Evolutionary conservation across 1,140 invertebrate species (phyloP).

Genomic region (Heliconius hewitsoni): DNA sequence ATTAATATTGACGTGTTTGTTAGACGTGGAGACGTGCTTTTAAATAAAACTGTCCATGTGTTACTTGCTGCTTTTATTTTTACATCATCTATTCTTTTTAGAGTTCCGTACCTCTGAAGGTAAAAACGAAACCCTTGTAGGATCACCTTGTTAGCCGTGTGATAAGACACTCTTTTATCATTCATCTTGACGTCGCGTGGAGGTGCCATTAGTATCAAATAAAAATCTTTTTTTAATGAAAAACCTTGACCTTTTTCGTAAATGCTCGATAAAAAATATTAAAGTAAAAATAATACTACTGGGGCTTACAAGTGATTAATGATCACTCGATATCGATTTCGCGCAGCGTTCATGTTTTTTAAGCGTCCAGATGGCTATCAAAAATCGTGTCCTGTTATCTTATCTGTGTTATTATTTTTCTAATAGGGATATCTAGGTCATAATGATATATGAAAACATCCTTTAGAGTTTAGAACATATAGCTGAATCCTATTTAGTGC

Average conservation of each 20-base stretch:
- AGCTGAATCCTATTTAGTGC: not conserved
- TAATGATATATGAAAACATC: not conserved
- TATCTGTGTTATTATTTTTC: not conserved
- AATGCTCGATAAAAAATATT: not conserved
- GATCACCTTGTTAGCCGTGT: too few relatives aligned
- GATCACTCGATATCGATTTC: not conserved
- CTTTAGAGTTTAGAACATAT: not conserved
- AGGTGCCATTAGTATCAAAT: too few relatives aligned
- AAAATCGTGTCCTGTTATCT: not conserved
- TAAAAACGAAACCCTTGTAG: too few relatives aligned
- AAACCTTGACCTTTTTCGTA: not conserved
- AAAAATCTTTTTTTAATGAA: not conserved
- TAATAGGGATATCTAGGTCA: not conserved
- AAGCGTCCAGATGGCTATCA: conserved; percentile 1
- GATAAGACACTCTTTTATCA: too few relatives aligned
- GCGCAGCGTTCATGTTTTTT: not conserved
- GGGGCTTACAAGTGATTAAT: conserved; percentile 11
- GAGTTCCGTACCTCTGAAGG: too few relatives aligned
- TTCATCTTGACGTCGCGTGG: too few relatives aligned
- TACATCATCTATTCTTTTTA: not conserved
- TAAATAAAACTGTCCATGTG: conserved; percentile 11
- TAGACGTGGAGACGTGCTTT: conserved; percentile 23
- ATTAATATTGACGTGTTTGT: conserved; percentile 20
- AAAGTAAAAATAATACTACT: not conserved
- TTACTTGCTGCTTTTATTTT: not conserved